Evolutionary conservation across 37 sponge, comb jelly and placozoan species (phyloP).

Genomic region (Bolinopsis microptera): DNA sequence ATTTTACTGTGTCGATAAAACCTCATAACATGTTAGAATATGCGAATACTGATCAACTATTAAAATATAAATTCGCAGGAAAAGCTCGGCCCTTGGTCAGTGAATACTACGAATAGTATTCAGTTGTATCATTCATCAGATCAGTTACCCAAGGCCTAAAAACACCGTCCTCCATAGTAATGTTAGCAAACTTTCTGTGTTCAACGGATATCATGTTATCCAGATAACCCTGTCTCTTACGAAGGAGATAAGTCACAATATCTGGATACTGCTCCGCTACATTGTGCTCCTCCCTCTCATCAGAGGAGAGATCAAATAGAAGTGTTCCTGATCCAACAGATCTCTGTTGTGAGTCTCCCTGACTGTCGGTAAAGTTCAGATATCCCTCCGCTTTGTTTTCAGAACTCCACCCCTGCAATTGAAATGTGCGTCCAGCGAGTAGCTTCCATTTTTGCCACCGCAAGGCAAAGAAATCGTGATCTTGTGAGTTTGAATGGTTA

Average conservation of each 20-base stretch:
- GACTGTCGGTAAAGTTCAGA: background rate
- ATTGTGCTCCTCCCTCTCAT: background rate
- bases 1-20: too few relatives aligned
- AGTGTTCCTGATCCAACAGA: background rate
- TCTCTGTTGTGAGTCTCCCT: background rate
- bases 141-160: background rate
- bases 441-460: constrained; percentile 7
- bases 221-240: background rate
- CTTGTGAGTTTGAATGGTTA: background rate
- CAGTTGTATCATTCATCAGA: background rate
- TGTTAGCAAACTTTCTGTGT: background rate
- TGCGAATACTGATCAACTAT: too few relatives aligned
- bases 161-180: background rate
- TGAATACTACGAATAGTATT: too few relatives aligned
- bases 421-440: background rate
- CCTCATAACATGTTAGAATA: too few relatives aligned
- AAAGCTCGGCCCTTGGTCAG: too few relatives aligned
- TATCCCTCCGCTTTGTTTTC: background rate
- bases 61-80: too few relatives aligned
- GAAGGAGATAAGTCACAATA: background rate
- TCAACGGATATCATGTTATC: background rate
- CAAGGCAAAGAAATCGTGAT: background rate
- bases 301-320: background rate
- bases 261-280: background rate
- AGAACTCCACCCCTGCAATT: background rate